These are phyloP conservation scores for Drosophila tripunctata DNA, from an alignment of 2,888 invertebrate species.

Conservation along the genomic window DNA sequence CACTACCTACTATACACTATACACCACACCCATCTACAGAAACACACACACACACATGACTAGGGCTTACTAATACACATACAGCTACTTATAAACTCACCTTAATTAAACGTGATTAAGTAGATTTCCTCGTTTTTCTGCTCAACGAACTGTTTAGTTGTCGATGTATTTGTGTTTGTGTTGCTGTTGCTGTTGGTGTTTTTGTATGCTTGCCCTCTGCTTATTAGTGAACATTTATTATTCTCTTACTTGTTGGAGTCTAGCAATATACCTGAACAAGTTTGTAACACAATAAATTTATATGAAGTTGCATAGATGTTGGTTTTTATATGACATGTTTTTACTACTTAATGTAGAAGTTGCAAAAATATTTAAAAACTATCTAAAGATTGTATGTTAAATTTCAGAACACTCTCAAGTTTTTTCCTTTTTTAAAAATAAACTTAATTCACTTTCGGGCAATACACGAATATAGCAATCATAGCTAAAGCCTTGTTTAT, in stretches of 20 bases:
- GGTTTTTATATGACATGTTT: too few species aligned
- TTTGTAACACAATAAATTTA: slow-evolving; percentile 23
- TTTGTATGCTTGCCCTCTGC: slow-evolving; percentile 39
- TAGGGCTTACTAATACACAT: slow-evolving; percentile 30
- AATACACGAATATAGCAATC: too few species aligned
- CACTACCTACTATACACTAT: slow-evolving; percentile 22
- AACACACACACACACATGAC: slow-evolving; percentile 8
- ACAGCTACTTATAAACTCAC: slow-evolving; percentile 74
- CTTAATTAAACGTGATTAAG: slow-evolving; percentile 81
- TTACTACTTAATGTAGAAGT: too few species aligned
- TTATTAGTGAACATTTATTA: slow-evolving; percentile 61
- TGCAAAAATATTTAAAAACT: too few species aligned
- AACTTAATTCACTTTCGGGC: too few species aligned
- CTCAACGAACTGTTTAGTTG: slow-evolving; percentile 75
- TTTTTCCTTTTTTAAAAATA: too few species aligned
- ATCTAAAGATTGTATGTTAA: too few species aligned
- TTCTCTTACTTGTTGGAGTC: slow-evolving; percentile 20
- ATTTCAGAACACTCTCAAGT: too few species aligned
- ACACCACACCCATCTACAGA: slow-evolving; percentile 14
- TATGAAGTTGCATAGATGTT: not conserved
- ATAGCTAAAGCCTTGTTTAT: too few species aligned
- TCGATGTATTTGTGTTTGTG: slow-evolving; percentile 54
- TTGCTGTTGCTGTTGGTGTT: slow-evolving; percentile 29
- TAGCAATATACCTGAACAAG: slow-evolving; percentile 20
- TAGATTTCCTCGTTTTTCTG: slow-evolving; percentile 79